phyloP scores from a whole-genome alignment of 2,113 vertebrate genomes.

The Rallus limicola region DNA sequence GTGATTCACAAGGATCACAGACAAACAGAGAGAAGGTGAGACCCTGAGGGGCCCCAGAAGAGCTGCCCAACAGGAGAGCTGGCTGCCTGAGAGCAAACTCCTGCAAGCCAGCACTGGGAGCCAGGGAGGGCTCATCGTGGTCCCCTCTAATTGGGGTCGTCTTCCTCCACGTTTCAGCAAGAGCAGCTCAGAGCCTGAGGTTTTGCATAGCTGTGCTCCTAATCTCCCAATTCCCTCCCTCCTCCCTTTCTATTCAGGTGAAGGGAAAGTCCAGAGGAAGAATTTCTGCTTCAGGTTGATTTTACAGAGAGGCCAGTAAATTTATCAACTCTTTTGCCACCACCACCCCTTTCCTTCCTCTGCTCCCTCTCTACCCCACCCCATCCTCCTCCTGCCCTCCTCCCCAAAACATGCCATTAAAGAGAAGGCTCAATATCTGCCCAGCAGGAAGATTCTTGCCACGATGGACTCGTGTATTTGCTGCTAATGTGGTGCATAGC shows the following conservation, averaged over 20 bases:
- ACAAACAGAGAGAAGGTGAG: background rate
- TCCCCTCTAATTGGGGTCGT: background rate
- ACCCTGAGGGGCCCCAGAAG: background rate
- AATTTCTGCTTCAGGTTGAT: constrained; percentile 66
- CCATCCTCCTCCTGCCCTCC: background rate
- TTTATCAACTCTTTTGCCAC: constrained; percentile 62
- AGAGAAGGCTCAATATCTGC: constrained; percentile 15
- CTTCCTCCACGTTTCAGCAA: background rate
- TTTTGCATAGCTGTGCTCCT: background rate
- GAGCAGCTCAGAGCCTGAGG: background rate
- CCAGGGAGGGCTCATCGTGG: background rate
- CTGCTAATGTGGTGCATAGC: constrained; percentile 33
- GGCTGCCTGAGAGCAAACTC: background rate
- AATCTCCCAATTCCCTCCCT: constrained; percentile 12
- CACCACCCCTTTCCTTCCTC: constrained; percentile 48
- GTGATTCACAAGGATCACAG: background rate
- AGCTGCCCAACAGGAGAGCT: background rate
- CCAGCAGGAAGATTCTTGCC: constrained; percentile 53
- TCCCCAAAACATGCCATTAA: constrained; percentile 30
- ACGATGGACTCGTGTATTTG: background rate
- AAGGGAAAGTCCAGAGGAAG: constrained; percentile 66
- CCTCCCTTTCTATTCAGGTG: constrained; percentile 69
- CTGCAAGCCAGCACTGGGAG: background rate
- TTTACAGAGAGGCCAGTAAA: constrained; percentile 69
- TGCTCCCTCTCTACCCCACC: background rate